These are phyloP conservation scores for Eidolon dupreanum DNA, from an alignment of 2,797 vertebrate species.

Conservation along the genomic window DNA sequence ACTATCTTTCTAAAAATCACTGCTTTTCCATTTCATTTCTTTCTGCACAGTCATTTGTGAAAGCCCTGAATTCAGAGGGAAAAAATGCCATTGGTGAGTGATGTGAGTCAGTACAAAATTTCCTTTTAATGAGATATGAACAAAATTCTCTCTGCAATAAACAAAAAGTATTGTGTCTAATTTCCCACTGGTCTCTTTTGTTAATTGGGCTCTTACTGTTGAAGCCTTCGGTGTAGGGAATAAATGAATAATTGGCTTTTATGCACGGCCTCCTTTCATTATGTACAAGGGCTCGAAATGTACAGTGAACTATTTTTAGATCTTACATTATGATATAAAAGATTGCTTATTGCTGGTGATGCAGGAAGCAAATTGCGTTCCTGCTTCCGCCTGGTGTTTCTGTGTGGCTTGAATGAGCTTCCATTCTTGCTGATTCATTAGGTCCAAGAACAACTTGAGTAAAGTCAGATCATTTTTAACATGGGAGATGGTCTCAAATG, in stretches of 20 bases:
- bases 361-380: slow-evolving; percentile 58
- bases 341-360: slow-evolving; percentile 71
- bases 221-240: slow-evolving; percentile 70
- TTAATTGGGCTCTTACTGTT: slow-evolving; percentile 76
- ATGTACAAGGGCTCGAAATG: slow-evolving; percentile 61
- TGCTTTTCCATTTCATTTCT: not conserved
- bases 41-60: not conserved
- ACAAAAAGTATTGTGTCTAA: slow-evolving; percentile 67
- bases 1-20: not conserved
- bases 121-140: slow-evolving; percentile 42
- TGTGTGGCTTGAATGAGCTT: not conserved
- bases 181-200: slow-evolving; percentile 75
- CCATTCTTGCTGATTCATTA: slow-evolving; percentile 60
- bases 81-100: not conserved
- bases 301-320: slow-evolving; percentile 76
- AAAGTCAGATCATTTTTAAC: not conserved
- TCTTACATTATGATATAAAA: slow-evolving; percentile 64
- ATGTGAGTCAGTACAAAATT: not conserved
- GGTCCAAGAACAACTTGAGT: not conserved
- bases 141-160: slow-evolving; percentile 68
- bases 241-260: slow-evolving; percentile 74
- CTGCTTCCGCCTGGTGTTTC: slow-evolving; percentile 49
- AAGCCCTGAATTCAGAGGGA: not conserved
- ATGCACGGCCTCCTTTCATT: slow-evolving; percentile 69
- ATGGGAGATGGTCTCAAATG: not conserved